Percentiles rank a stretch among this genome's conserved stretches.
Conservation (phyloP, 2,888 invertebrate genomes). For the Nemotelus pantherinus region DNA sequence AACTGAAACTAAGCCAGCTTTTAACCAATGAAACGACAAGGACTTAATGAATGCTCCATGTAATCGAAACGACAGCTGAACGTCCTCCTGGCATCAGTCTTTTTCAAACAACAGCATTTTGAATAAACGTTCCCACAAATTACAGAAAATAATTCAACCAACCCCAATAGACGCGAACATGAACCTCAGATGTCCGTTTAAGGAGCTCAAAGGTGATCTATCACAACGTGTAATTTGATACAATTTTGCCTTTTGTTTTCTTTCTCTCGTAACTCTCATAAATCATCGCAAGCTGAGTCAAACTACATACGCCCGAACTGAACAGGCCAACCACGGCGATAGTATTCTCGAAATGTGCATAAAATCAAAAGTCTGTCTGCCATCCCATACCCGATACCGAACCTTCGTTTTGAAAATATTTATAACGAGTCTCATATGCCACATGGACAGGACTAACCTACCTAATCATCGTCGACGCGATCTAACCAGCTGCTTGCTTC, state of each 20-base stretch:
- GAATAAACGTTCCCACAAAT: too few relatives aligned
- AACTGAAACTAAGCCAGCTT: too few relatives aligned
- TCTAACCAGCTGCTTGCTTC: slow-evolving; percentile 16
- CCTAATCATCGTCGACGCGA: slow-evolving; percentile 8
- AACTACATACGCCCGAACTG: background rate
- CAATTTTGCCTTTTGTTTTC: background rate
- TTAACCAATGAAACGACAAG: too few relatives aligned
- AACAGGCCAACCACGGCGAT: slow-evolving; percentile 9
- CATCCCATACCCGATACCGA: background rate
- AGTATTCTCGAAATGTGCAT: background rate
- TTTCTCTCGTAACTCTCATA: slow-evolving; percentile 32
- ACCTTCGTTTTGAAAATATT: background rate
- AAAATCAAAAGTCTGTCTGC: slow-evolving; percentile 14
- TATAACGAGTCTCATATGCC: slow-evolving; percentile 35
- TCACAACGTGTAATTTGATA: slow-evolving; percentile 32
- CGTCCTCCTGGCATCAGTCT: too few relatives aligned
- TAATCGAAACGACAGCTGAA: too few relatives aligned
- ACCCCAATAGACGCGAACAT: too few relatives aligned
- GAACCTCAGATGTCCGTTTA: background rate
- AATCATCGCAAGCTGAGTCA: slow-evolving; percentile 27
- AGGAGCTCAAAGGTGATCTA: slow-evolving; percentile 27
- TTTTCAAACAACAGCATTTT: too few relatives aligned
- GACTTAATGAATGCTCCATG: too few relatives aligned
- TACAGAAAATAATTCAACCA: too few relatives aligned
- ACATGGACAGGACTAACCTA: slow-evolving; percentile 7